Percentiles rank a stretch among this genome's conserved stretches.
Conservation (phyloP, 2,888 invertebrate genomes). For the Vesta saturnalis region DNA sequence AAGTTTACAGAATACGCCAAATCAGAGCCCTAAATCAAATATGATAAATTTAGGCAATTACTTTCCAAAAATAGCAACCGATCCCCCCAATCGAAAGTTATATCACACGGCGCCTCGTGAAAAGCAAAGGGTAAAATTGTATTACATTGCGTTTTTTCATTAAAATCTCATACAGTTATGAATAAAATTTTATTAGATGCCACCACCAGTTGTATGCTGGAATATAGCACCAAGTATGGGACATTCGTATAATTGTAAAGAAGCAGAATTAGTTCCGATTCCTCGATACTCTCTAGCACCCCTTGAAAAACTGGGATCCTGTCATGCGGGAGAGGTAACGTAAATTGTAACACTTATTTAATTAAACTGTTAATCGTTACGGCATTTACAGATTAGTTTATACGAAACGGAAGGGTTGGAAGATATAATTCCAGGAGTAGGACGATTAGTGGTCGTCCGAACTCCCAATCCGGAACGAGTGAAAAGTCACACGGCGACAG, state of each 20-base stretch:
- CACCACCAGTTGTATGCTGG: conserved; percentile 68
- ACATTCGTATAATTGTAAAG: conserved; percentile 68
- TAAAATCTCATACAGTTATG: not conserved
- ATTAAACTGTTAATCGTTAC: conserved; percentile 43
- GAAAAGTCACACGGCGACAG: conserved; percentile 57
- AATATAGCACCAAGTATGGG: conserved; percentile 71
- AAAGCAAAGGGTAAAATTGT: conserved; percentile 65
- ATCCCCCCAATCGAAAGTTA: conserved; percentile 65
- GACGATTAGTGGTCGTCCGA: conserved; percentile 66
- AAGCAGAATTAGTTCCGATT: conserved; percentile 67
- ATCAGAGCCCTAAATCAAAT: conserved; percentile 58
- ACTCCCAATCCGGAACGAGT: conserved; percentile 62
- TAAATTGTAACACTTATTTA: conserved; percentile 41
- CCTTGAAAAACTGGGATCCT: conserved; percentile 67
- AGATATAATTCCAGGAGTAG: conserved; percentile 62
- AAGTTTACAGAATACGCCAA: conserved; percentile 59
- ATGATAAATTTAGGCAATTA: conserved; percentile 60
- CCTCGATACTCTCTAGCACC: conserved; percentile 67
- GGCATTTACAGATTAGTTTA: conserved; percentile 63
- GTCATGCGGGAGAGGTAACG: conserved; percentile 68
- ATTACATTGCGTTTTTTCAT: conserved; percentile 13
- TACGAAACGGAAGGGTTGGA: conserved; percentile 66
- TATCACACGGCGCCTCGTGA: conserved; percentile 70
- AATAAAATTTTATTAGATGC: conserved; percentile 59
- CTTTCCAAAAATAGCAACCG: conserved; percentile 59